These are phyloP conservation scores for Budorcas taxicolor DNA, from an alignment of 2,113 vertebrate genomes.

Conservation along the genomic window DNA sequence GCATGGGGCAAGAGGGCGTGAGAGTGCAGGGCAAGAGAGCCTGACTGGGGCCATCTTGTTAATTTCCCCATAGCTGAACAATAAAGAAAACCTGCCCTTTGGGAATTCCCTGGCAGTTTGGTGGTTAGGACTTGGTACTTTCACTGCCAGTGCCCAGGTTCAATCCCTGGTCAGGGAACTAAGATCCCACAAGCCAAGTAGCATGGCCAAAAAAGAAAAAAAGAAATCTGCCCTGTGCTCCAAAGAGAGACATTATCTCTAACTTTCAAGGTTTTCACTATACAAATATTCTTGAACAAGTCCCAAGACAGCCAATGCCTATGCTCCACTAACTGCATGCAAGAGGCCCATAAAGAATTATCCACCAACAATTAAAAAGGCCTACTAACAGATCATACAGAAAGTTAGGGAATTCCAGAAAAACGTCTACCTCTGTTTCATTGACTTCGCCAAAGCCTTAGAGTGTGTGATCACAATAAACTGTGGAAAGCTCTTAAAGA, in stretches of 20 bases:
- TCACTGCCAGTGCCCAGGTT: background rate
- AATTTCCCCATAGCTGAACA: background rate
- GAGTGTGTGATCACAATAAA: background rate
- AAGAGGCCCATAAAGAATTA: background rate
- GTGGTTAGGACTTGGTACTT: background rate
- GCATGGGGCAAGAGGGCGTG: background rate
- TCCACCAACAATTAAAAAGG: background rate
- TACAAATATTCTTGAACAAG: background rate
- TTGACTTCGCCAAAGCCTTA: background rate
- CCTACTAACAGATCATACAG: background rate
- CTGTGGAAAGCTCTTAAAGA: background rate
- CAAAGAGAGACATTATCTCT: background rate
- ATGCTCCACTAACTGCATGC: background rate
- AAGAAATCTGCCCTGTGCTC: background rate
- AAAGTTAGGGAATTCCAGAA: background rate
- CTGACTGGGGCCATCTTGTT: background rate
- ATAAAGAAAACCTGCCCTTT: background rate
- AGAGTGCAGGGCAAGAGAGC: background rate
- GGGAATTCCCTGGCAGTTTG: background rate
- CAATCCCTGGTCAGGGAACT: background rate
- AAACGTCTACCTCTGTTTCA: background rate
- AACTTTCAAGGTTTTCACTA: background rate
- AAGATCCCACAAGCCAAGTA: background rate
- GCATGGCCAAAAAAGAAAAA: background rate
- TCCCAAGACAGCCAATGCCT: background rate